These are phyloP conservation scores for Corythornis cristatus DNA, from an alignment of 2,113 vertebrate genomes.

Conservation along the genomic window DNA sequence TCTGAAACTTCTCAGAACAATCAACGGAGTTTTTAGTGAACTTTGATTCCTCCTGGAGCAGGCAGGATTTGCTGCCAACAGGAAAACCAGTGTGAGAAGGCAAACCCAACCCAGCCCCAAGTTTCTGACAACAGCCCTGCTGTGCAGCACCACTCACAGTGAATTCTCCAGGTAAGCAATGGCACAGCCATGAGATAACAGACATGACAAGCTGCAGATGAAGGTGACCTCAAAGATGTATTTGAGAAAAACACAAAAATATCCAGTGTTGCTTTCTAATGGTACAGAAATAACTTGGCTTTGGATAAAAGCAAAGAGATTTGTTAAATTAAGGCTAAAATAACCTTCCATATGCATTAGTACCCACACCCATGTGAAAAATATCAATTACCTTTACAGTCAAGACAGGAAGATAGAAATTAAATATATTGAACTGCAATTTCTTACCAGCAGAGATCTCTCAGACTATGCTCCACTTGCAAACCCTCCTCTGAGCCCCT, in stretches of 20 bases:
- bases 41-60: not conserved
- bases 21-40: not conserved
- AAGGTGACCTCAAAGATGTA: constrained; percentile 8
- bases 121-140: not conserved
- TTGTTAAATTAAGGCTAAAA: constrained; percentile 20
- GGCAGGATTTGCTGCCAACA: not conserved
- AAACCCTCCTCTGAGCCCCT: not conserved
- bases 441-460: not conserved
- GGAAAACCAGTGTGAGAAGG: not conserved
- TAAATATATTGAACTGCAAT: not conserved
- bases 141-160: not conserved
- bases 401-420: not conserved
- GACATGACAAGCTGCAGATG: not conserved
- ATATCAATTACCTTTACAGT: not conserved
- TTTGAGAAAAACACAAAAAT: constrained; percentile 41
- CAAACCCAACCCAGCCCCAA: not conserved
- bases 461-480: not conserved
- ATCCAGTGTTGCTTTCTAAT: not conserved
- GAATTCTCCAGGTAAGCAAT: not conserved
- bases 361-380: not conserved
- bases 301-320: constrained; percentile 15
- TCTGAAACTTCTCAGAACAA: not conserved
- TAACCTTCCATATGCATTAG: not conserved
- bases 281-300: constrained; percentile 9
- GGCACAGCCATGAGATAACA: not conserved